Percentiles rank a stretch among this genome's conserved stretches.
phyloP scores from a whole-genome alignment of 2,888 invertebrate species.

The Hirudinaria manillensis region DNA sequence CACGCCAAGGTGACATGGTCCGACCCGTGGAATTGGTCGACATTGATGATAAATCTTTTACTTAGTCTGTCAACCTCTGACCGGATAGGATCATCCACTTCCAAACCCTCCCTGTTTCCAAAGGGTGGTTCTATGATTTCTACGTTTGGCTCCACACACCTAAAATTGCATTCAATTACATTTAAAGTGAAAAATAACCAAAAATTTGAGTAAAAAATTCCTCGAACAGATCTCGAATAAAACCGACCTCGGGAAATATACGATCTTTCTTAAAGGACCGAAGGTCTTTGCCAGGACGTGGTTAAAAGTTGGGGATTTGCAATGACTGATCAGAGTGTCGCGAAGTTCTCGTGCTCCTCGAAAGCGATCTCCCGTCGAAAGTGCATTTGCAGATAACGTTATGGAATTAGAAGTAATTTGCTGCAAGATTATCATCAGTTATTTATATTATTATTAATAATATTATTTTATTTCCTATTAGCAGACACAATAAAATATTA shows the following conservation, averaged over 20 bases:
- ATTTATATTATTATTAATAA: neutral
- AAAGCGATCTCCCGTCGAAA: conserved; percentile 47
- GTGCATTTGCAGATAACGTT: conserved; percentile 31
- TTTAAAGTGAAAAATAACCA: no score
- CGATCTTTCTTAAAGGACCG: neutral
- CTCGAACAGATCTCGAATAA: no score
- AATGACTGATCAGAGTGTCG: conserved; percentile 73
- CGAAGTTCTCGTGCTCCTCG: conserved; percentile 74
- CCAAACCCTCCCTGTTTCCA: conserved; percentile 58
- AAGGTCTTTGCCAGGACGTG: conserved; percentile 80
- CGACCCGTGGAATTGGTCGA: conserved; percentile 63
- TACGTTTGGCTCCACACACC: neutral
- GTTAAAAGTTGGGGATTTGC: conserved; percentile 73
- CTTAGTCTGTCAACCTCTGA: conserved; percentile 88
- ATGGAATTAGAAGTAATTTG: conserved; percentile 27
- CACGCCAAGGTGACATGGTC: conserved; percentile 70
- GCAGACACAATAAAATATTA: neutral
- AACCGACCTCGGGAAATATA: neutral
- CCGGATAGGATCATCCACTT: conserved; percentile 79
- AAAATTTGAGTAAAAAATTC: no score
- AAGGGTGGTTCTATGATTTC: neutral
- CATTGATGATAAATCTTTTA: conserved; percentile 74
- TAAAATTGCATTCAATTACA: neutral
- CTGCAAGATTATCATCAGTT: neutral
- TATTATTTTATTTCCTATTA: neutral